These are phyloP conservation scores for Aurelia sp. DNA, from an alignment of 30 jellyfish, hydroid and myxozoan genomes.

Conservation along the genomic window DNA sequence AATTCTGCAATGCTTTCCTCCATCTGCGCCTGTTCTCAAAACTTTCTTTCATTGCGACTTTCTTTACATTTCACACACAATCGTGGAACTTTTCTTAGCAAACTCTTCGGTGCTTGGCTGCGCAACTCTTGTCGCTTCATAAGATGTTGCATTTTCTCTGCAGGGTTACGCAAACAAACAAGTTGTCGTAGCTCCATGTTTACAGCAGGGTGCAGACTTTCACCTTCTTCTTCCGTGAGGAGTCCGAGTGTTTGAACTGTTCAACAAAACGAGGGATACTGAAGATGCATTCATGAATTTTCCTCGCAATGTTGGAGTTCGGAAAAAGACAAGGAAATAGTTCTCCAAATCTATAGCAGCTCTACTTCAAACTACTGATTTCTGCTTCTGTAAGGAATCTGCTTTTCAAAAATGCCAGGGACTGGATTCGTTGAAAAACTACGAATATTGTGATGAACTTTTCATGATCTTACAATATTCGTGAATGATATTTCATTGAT, in stretches of 20 bases:
- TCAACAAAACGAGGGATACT: slow-evolving; percentile 46
- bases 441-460: no score
- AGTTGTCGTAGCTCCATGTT: slow-evolving; percentile 37
- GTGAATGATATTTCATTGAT: no score
- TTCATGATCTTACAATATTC: no score
- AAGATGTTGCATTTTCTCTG: slow-evolving; percentile 18
- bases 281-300: slow-evolving; percentile 33
- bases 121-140: slow-evolving; percentile 42
- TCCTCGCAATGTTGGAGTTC: neutral
- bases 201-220: slow-evolving; percentile 29
- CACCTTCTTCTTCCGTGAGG: slow-evolving; percentile 54
- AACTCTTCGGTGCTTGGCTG: slow-evolving; percentile 23
- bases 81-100: neutral
- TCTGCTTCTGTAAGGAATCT: no score
- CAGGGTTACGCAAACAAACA: slow-evolving; percentile 13
- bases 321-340: no score
- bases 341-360: no score
- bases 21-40: slow-evolving; percentile 34
- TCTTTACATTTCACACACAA: no score
- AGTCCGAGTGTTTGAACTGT: slow-evolving; percentile 42
- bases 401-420: no score
- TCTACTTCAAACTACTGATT: no score
- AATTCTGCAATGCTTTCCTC: slow-evolving; percentile 24
- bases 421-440: no score
- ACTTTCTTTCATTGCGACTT: slow-evolving; percentile 2